Evolutionary conservation across 2,113 vertebrate species (phyloP), one percentile per base, ranked within the genome.

Genomic region (Lutjanus erythropterus): DNA sequence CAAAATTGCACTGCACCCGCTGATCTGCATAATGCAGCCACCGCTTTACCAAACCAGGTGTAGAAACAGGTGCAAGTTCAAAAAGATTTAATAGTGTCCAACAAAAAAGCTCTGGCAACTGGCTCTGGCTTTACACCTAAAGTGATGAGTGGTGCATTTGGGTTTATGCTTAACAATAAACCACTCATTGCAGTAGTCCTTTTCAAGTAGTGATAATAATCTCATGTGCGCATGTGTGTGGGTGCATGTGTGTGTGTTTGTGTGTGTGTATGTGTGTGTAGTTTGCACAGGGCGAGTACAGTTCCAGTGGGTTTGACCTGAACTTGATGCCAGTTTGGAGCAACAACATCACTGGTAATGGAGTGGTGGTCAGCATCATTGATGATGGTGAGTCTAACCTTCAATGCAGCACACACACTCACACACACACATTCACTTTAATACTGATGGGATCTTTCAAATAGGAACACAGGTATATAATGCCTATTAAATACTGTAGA

Each of bases 351-450:
- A 88, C 77, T 0, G 78, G 84, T 5, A 67, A 75, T 42, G 91
- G 85, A 59, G 89, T 90, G 0, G 89, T 93, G 55, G 89, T 94
- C 88, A 90, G 73, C 84, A 87, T 94, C 88, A 80, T 94, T 25
- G 89, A 92, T 75, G 78, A 82, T 35, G 59, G 79, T 91, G 87
- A 94, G 93, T 83, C 65, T 29, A 15, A 74, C 44, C 16, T 71
- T 61, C 8, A 39, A 2, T 50, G 25, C 21, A 53, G 49, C n/a
- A 69, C 71, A 73, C 58, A 64, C 8, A 18, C 39, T 39, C 49
- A 60, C 35, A 46, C 15, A 68, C 56, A 37, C 33, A 37, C 58
- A 35, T 35, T 60, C 14, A n/a, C 29, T 27, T 27, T 58, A 7
- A 49, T 16, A 56, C 25, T 16, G 11, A 16, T 25, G n/a, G 23